Evolutionary conservation across 30 jellyfish, hydroid and myxozoan species (phyloP), one percentile per base, ranked within the genome.

Genomic region (Hydractinia symbiolongicarpus): DNA sequence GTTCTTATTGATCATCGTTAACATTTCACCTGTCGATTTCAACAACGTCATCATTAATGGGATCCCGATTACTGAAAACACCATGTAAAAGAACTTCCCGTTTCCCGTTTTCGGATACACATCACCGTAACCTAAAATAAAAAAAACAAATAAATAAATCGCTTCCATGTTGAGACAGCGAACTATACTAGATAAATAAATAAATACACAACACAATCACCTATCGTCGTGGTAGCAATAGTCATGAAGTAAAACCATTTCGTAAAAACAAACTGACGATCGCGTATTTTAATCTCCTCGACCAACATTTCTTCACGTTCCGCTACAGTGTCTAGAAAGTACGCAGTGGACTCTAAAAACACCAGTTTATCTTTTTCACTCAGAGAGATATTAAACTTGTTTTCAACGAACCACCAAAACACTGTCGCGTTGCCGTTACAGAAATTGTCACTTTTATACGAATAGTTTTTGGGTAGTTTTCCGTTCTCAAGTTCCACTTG

Each of bases 51-150:
- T 51, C 88, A 81, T 68, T n/a, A 81, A 73, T 4, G 88, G 88
- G n/a, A 81, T 81, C 10, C 88, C 88, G 52, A 81, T 19, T 11
- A 81, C 13, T 7, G 88, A 72, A 54, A 57, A 81, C 19, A 53
- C 13, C 9, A 81, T 70, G 75, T 57, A 71, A 70, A 81, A 67
- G 87, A 81, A 16, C 21, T 68, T 67, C 44, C 88, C 88, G 20
- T 54, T 71, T 6, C 50, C 52, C 8, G 88, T 81, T 49, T 66
- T 11, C n/a, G 88, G 88, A 9, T 11, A 21, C 6, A 81, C 88
- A 70, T 81, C 88, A 14, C 88, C 88, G 52, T 67, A 81, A 57
- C 88, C 88, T 81, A 7, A 50, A 79, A 16, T 54, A 79, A 5
- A 55, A 4, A 67, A 8, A 54, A 21, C 55, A 49, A 71, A 70